phyloP scores from a whole-genome alignment of 2,797 vertebrate species.

The Ctenopoma kingsleyae region DNA sequence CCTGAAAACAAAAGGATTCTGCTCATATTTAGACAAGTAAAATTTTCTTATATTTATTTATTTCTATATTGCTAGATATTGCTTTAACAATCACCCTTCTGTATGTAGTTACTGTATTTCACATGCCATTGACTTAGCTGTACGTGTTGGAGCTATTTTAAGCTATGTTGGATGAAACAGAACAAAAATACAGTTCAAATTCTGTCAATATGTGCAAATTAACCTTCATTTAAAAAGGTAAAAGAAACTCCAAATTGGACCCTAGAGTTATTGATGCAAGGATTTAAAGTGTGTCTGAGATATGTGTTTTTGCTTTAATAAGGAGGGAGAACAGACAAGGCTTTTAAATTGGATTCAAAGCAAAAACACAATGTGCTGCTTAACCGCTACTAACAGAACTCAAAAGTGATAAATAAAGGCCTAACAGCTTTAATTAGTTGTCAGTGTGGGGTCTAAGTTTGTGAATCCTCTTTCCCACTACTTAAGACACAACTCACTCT shows the following conservation, averaged over 20 bases:
- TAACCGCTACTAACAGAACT: slow-evolving; percentile 19
- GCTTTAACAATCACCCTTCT: not conserved
- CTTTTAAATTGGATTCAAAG: slow-evolving; percentile 39
- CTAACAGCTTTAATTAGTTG: slow-evolving; percentile 63
- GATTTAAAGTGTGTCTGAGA: slow-evolving; percentile 5
- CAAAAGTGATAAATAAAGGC: slow-evolving; percentile 55
- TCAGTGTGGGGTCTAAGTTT: slow-evolving; percentile 50
- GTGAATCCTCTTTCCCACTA: slow-evolving; percentile 42
- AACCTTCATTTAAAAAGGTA: slow-evolving; percentile 14
- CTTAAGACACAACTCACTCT: slow-evolving; percentile 25
- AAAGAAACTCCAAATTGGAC: slow-evolving; percentile 25
- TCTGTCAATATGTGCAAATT: slow-evolving; percentile 14
- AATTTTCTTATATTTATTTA: not conserved
- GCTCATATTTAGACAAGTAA: not conserved
- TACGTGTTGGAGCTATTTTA: not conserved
- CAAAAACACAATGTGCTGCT: slow-evolving; percentile 13
- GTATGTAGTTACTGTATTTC: not conserved
- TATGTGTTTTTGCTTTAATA: slow-evolving; percentile 35
- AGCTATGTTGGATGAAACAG: not conserved
- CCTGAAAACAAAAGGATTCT: no score
- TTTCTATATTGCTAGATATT: not conserved
- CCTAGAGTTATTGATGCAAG: slow-evolving; percentile 11
- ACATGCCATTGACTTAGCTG: not conserved
- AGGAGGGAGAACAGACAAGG: slow-evolving; percentile 12
- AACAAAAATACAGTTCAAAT: slow-evolving; percentile 20